Evolutionary conservation across 2,113 vertebrate species (phyloP).

Genomic region (Cheirogaleus medius): DNA sequence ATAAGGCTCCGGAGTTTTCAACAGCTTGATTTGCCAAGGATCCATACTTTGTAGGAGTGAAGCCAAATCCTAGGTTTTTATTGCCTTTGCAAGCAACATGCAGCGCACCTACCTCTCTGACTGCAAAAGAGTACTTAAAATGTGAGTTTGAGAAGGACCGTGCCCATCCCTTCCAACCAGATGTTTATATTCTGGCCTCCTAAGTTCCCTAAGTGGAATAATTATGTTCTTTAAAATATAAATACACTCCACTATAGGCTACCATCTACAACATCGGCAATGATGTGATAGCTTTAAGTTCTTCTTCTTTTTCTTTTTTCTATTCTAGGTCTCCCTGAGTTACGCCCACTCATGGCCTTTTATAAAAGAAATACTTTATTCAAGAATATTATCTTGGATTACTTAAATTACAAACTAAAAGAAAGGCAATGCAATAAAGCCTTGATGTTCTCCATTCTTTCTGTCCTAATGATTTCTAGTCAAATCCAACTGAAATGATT

Average conservation of each 20-base stretch:
- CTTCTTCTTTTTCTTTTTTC: neutral
- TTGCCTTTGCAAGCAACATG: neutral
- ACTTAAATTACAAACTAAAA: conserved; percentile 22
- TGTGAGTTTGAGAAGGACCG: neutral
- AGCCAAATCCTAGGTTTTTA: neutral
- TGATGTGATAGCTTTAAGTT: neutral
- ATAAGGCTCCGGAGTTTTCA: neutral
- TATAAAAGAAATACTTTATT: neutral
- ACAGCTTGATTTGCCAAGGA: neutral
- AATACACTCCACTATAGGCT: neutral
- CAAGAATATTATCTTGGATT: neutral
- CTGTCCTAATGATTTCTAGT: conserved; percentile 1
- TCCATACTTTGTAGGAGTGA: neutral
- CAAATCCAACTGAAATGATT: neutral
- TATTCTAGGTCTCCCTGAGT: neutral
- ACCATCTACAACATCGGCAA: neutral
- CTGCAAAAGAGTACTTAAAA: neutral
- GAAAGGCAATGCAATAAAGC: neutral
- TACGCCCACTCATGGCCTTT: neutral
- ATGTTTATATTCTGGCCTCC: neutral
- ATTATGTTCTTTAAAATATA: neutral
- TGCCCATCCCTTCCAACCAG: neutral
- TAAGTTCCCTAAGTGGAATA: neutral
- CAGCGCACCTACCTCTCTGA: neutral
- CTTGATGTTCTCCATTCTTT: neutral